phyloP scores from a whole-genome alignment of 2,888 invertebrate genomes.

The Cepaea hortensis region DNA sequence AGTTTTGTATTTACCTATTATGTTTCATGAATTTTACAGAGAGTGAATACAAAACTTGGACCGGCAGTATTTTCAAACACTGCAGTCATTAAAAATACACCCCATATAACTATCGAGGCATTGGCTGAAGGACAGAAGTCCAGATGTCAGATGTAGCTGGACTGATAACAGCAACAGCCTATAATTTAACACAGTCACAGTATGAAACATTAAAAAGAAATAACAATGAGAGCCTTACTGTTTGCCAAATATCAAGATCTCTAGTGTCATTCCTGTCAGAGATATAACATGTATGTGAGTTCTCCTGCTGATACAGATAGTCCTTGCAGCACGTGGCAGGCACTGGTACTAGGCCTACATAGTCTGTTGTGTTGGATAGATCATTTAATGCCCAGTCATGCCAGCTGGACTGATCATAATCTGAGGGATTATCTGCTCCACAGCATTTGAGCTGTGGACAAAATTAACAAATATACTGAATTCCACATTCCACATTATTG shows the following conservation, averaged over 20 bases:
- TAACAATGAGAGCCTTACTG: background rate
- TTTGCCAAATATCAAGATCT: constrained; percentile 49
- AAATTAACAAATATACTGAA: background rate
- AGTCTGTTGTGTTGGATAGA: background rate
- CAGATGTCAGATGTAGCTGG: too few relatives aligned
- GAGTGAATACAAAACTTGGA: too few relatives aligned
- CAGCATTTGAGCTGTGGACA: constrained; percentile 64
- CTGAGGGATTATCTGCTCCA: constrained; percentile 61
- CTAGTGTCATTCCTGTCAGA: constrained; percentile 23
- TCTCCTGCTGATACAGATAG: constrained; percentile 58
- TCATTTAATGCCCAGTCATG: background rate
- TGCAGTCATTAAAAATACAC: too few relatives aligned
- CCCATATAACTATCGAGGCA: too few relatives aligned
- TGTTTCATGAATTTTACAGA: too few relatives aligned
- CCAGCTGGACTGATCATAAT: constrained; percentile 65
- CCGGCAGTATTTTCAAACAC: too few relatives aligned
- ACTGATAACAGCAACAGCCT: too few relatives aligned
- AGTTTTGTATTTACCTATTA: too few relatives aligned
- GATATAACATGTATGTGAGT: constrained; percentile 51
- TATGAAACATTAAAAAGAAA: background rate
- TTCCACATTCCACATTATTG: too few relatives aligned
- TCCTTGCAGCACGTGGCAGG: constrained; percentile 67
- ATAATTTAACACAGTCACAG: too few relatives aligned
- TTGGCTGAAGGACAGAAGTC: too few relatives aligned
- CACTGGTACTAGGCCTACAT: constrained; percentile 48